Base-by-base conservation (phyloP, 2,113 vertebrate genomes). In the Sapayoa aenigma region DNA sequence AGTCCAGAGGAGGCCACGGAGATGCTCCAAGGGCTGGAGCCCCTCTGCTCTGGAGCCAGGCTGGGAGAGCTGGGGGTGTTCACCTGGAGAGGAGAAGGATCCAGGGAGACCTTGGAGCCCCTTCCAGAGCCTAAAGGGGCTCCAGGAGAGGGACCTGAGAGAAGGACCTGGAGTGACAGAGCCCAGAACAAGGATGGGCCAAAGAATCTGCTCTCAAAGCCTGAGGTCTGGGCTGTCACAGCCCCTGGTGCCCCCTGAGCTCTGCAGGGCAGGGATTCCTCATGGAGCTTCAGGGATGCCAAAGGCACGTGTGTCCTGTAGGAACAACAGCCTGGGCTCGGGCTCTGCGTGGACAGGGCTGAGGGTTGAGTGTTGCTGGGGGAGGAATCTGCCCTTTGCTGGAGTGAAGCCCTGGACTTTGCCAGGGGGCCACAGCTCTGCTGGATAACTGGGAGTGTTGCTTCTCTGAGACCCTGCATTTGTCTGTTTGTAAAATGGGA, bases 241-340 rank as follows among this genome's bases (percentile, higher is more conserved):
- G 30, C 24, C 56, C 21, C 15, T 41, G 74, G 41, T 17, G 39
- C 55, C 60, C 46, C 46, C 49, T 35, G 58, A 46, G 67, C 76
- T 65, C 24, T 42, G 76, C 35, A 17, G 53, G 69, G 53, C 53
- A n/a, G 52, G 52, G 47, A 5, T 10, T n/a, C 41, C 28, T 41
- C 23, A 1, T 6, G 67, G 67, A 17, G 31, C 25, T 35, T 14
- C 31, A 41, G 41, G 23, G 58, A 8, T 58, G 9, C 59, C 60
- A 27, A 9, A 17, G 23, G 27, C 31, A 58, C 50, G 0, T 18
- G 39, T 41, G 8, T 3, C 5, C 14, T 4, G 11, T 20, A 23
- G 44, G 33, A 14, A 33, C 27, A 59, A 0, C 37, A 44, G 37
- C 53, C 72, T 37, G 31, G 44, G 35, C 3, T 9, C 9, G 9